These are phyloP conservation scores for Lordiphosa clarofinis DNA, from an alignment of 1,140 invertebrate species.

Conservation along the genomic window DNA sequence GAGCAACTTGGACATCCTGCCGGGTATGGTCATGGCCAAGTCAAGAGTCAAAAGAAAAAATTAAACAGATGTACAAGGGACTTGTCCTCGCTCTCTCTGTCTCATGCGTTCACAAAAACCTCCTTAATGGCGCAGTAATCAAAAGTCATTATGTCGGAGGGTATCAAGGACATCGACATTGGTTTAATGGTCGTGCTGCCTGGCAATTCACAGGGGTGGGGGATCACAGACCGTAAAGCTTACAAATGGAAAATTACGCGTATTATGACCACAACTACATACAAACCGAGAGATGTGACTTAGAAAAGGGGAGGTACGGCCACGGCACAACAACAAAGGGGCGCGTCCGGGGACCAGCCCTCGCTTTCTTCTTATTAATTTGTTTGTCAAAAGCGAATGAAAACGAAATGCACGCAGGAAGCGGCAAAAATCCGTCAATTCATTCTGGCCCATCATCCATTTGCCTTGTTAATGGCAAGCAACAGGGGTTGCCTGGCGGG, in stretches of 20 bases:
- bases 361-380: constrained; percentile 65
- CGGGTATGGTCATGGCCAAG: constrained; percentile 34
- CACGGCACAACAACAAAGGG: constrained; percentile 19
- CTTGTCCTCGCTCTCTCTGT: not conserved
- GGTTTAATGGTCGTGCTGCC: constrained; percentile 29
- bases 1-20: constrained; percentile 26
- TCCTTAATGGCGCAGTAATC: constrained; percentile 74
- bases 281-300: not conserved
- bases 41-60: constrained; percentile 36
- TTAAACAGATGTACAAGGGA: constrained; percentile 67
- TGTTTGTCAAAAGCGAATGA: constrained; percentile 55
- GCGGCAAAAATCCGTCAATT: constrained; percentile 51
- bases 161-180: constrained; percentile 51
- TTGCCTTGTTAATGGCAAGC: constrained; percentile 19
- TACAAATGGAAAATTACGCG: constrained; percentile 69
- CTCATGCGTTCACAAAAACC: constrained; percentile 26
- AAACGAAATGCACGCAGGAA: constrained; percentile 34
- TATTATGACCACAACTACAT: constrained; percentile 58
- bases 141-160: constrained; percentile 70
- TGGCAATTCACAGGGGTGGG: constrained; percentile 4
- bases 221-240: constrained; percentile 29
- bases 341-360: constrained; percentile 41
- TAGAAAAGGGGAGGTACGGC: not conserved
- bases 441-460: constrained; percentile 31
- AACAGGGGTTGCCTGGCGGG: constrained; percentile 37